Percentiles rank a stretch among this genome's conserved stretches.
Evolutionary conservation across 2,113 vertebrate genomes (phyloP).

Genomic region (Sander lucioperca): DNA sequence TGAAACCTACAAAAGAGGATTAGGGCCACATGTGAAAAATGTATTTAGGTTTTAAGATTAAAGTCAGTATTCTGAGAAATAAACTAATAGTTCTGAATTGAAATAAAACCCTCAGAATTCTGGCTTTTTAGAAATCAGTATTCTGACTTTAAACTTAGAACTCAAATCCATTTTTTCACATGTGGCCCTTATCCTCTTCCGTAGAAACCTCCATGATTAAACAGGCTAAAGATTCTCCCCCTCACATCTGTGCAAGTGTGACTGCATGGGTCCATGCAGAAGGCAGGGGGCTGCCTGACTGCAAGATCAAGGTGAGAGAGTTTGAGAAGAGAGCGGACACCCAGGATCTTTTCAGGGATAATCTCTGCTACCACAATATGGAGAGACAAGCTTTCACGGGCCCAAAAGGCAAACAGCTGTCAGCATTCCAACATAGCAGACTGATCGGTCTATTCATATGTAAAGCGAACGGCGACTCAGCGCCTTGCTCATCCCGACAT

Average conservation of each 20-base stretch:
- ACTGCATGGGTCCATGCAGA: slow-evolving; percentile 48
- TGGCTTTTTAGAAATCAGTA: too few species aligned
- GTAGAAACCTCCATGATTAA: slow-evolving; percentile 10
- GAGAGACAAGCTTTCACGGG: slow-evolving; percentile 74
- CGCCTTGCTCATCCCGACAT: slow-evolving; percentile 56
- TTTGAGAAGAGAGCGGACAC: slow-evolving; percentile 59
- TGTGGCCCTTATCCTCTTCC: too few species aligned
- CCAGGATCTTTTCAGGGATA: slow-evolving; percentile 66
- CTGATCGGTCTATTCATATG: slow-evolving; percentile 62
- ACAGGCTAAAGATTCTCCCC: neutral
- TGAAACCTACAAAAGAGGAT: neutral
- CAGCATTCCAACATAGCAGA: slow-evolving; percentile 75
- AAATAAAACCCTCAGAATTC: too few species aligned
- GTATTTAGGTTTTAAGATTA: too few species aligned
- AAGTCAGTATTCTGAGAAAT: too few species aligned
- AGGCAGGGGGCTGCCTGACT: slow-evolving; percentile 43
- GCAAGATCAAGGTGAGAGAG: slow-evolving; percentile 74
- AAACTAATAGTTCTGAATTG: too few species aligned
- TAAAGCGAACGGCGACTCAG: slow-evolving; percentile 50
- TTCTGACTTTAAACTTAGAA: too few species aligned
- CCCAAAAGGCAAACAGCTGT: slow-evolving; percentile 78
- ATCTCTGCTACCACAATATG: slow-evolving; percentile 59
- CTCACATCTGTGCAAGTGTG: slow-evolving; percentile 30
- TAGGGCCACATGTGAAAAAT: too few species aligned
- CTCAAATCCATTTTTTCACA: too few species aligned